Evolutionary conservation across 2,113 vertebrate genomes (phyloP).

Genomic region (Limanda limanda): DNA sequence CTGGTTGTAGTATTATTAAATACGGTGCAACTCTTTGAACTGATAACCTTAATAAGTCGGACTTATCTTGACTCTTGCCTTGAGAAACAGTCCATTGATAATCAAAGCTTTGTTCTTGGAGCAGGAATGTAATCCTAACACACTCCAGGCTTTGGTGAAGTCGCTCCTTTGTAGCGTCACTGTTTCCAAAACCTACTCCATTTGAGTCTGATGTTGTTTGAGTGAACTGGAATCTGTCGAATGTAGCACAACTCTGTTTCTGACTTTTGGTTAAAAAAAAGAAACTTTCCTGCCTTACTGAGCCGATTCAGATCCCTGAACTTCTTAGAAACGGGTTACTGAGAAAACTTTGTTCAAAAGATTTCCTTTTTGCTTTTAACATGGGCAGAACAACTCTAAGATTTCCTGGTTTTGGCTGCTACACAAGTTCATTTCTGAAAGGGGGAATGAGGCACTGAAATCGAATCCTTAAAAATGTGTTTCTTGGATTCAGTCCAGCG

Average conservation of each 20-base stretch:
- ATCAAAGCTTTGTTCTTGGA: slow-evolving; percentile 69
- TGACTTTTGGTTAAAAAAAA: not conserved
- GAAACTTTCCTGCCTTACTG: not conserved
- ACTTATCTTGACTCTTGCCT: slow-evolving; percentile 51
- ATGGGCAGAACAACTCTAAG: slow-evolving; percentile 2
- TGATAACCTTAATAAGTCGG: slow-evolving; percentile 25
- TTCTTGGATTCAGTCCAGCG: slow-evolving; percentile 75
- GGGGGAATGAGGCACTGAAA: slow-evolving; percentile 75
- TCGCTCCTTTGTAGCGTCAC: slow-evolving; percentile 49
- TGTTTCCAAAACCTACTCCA: slow-evolving; percentile 35
- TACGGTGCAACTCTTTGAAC: slow-evolving; percentile 21
- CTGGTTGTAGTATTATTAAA: slow-evolving; percentile 17
- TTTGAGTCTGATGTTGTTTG: slow-evolving; percentile 60
- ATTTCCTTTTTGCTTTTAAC: slow-evolving; percentile 7
- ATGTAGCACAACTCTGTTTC: slow-evolving; percentile 20
- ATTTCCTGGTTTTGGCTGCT: slow-evolving; percentile 32
- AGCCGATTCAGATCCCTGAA: not conserved
- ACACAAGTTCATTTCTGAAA: slow-evolving; percentile 49
- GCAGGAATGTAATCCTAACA: slow-evolving; percentile 67
- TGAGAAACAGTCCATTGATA: slow-evolving; percentile 56
- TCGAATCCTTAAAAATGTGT: slow-evolving; percentile 82
- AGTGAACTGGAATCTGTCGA: slow-evolving; percentile 27
- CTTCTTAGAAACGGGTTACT: not conserved
- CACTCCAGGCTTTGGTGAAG: slow-evolving; percentile 59
- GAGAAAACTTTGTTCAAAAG: not conserved